phyloP scores from a whole-genome alignment of 2,113 vertebrate genomes.

The Athene noctua region DNA sequence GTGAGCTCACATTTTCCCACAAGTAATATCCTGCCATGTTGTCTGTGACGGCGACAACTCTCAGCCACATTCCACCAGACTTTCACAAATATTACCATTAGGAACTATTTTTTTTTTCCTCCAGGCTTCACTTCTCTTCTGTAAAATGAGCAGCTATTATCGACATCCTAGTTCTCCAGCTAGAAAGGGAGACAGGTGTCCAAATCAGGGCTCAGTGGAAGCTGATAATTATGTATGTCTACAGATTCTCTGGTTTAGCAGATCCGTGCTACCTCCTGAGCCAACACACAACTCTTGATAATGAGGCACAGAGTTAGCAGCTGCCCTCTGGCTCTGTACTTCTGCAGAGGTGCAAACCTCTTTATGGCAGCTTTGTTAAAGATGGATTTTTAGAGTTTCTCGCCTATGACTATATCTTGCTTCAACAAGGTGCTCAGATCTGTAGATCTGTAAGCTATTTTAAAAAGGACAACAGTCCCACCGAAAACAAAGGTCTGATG shows the following conservation, averaged over 20 bases:
- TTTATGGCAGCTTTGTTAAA: neutral
- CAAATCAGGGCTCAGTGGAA: neutral
- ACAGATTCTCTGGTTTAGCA: neutral
- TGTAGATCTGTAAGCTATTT: neutral
- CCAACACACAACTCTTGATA: neutral
- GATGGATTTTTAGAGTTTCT: neutral
- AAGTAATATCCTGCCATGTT: neutral
- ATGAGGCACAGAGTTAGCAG: constrained; percentile 6
- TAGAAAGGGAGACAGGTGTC: neutral
- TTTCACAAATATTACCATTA: neutral
- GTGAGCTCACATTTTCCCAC: neutral
- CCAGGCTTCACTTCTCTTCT: neutral
- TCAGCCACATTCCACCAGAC: neutral
- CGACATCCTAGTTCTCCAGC: neutral
- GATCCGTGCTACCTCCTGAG: neutral
- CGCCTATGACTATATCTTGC: neutral
- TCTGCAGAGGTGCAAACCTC: neutral
- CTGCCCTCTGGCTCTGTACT: constrained; percentile 16
- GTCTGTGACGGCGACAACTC: neutral
- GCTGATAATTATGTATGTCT: neutral
- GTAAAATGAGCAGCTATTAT: neutral
- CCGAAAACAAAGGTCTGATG: neutral
- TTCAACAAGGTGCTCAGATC: neutral
- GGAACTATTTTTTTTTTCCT: neutral
- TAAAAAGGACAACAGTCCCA: neutral